These are phyloP conservation scores for Disparrhopalites patrizii DNA, from an alignment of 2,888 invertebrate genomes.

Conservation along the genomic window DNA sequence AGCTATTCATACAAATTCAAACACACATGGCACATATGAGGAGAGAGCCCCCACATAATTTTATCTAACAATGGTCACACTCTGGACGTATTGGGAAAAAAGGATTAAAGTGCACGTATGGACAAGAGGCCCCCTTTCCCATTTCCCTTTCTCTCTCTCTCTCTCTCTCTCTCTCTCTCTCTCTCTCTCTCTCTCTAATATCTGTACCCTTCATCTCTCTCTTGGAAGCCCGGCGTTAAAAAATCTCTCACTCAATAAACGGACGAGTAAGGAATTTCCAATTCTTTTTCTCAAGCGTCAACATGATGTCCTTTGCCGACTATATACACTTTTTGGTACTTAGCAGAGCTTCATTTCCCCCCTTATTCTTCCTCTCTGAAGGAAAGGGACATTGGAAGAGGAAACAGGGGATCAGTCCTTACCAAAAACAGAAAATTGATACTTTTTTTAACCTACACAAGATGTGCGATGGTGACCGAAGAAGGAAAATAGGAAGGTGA, in stretches of 20 bases:
- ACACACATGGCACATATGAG: slow-evolving; percentile 29
- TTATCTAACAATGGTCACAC: slow-evolving; percentile 26
- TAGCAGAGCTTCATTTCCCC: background rate
- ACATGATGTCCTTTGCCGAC: background rate
- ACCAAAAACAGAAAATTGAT: slow-evolving; percentile 2
- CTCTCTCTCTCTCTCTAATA: slow-evolving; percentile 2
- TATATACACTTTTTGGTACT: no score
- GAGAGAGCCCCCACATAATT: slow-evolving; percentile 27
- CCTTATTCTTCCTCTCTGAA: background rate
- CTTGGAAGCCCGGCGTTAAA: slow-evolving; percentile 5
- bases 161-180: background rate
- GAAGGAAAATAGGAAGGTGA: no score
- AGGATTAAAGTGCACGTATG: slow-evolving; percentile 28
- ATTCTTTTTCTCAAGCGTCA: slow-evolving; percentile 15
- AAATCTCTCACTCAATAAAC: slow-evolving; percentile 31
- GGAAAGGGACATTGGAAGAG: no score
- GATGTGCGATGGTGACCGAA: no score
- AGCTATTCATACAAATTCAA: slow-evolving; percentile 22
- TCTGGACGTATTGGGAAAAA: slow-evolving; percentile 21
- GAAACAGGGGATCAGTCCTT: slow-evolving; percentile 1
- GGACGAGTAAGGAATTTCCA: slow-evolving; percentile 27
- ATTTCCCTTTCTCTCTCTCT: slow-evolving; percentile 8
- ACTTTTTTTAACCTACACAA: background rate
- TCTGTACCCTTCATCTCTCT: slow-evolving; percentile 27
- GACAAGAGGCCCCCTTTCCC: slow-evolving; percentile 24